A percentile compares a stretch with the other conserved stretches of the same genome.
phyloP scores from a whole-genome alignment of 2,113 vertebrate genomes.

The Podiceps cristatus region DNA sequence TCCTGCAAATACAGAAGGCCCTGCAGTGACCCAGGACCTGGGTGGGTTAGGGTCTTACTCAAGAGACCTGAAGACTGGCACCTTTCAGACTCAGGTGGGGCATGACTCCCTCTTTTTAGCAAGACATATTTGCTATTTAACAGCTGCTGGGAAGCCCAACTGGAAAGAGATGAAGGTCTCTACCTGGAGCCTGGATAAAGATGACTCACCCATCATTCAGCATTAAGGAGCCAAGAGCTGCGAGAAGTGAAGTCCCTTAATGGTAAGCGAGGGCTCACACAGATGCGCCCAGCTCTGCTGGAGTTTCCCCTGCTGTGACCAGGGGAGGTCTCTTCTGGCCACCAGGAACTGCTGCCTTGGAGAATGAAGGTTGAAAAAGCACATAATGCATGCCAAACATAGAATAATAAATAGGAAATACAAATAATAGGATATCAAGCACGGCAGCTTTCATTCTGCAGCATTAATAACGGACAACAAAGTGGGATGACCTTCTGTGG shows the following conservation, averaged over 20 bases:
- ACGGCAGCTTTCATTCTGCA: background rate
- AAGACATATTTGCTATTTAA: background rate
- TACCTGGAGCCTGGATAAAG: background rate
- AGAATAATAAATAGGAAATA: background rate
- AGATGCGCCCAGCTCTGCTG: background rate
- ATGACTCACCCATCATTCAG: background rate
- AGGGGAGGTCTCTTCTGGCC: background rate
- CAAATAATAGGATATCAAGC: background rate
- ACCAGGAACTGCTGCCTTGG: background rate
- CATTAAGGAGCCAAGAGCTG: background rate
- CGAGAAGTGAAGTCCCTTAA: background rate
- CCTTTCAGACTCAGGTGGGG: fast-evolving
- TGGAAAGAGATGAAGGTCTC: background rate
- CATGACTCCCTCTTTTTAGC: background rate
- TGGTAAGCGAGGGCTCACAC: background rate
- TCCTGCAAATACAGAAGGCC: background rate
- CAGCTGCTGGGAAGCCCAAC: background rate
- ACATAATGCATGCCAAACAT: background rate
- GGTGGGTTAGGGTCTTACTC: background rate
- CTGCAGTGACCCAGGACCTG: fast-evolving
- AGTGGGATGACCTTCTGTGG: background rate
- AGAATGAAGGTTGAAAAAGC: background rate
- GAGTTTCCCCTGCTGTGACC: background rate
- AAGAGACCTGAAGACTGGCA: background rate
- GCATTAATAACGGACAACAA: background rate